Conservation (phyloP, 35 echinoderm and acorn worm species). For the Heliocidaris tuberculata region DNA sequence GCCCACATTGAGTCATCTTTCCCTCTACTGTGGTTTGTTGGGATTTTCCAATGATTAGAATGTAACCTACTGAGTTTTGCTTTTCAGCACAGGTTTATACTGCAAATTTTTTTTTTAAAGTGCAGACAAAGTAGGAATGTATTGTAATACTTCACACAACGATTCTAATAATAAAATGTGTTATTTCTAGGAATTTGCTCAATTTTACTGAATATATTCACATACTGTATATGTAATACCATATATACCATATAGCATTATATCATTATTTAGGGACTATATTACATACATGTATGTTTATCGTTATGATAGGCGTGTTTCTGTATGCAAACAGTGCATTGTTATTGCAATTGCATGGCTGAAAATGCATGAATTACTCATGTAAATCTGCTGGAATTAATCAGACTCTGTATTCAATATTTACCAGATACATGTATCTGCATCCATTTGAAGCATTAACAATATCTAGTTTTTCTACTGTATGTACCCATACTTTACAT, state of each 20-base stretch:
- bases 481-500: no score
- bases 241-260: no score
- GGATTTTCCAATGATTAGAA: background rate
- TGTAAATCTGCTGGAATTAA: no score
- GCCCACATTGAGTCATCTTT: background rate
- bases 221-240: background rate
- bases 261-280: background rate
- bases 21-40: background rate
- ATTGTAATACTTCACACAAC: background rate
- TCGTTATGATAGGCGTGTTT: background rate
- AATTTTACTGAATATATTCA: background rate
- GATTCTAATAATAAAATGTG: background rate
- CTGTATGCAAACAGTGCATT: background rate
- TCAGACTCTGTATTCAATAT: no score
- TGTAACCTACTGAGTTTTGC: background rate
- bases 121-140: background rate
- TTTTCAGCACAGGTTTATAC: background rate
- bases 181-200: background rate
- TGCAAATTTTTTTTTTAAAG: no score
- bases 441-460: no score
- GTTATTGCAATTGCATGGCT: background rate
- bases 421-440: no score
- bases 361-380: background rate
- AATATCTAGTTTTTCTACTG: no score
- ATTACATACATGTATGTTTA: background rate